These are phyloP conservation scores for Xylophagus ater DNA, from an alignment of 2,888 invertebrate genomes.

Conservation along the genomic window DNA sequence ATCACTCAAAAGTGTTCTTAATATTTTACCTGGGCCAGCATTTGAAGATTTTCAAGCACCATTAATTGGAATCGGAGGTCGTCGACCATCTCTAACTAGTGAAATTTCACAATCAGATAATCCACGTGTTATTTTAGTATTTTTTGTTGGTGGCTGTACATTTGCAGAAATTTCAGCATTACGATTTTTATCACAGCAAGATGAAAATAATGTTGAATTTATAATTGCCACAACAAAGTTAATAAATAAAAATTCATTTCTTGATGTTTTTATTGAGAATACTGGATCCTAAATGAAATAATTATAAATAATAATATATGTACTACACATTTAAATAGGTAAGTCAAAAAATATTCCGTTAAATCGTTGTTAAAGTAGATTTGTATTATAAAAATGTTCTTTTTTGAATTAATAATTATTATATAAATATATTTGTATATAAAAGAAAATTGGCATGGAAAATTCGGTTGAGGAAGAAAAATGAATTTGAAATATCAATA, in stretches of 20 bases:
- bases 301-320: no score
- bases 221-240: conserved; percentile 84
- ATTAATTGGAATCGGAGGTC: conserved; percentile 44
- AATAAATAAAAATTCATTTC: conserved; percentile 78
- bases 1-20: conserved; percentile 70
- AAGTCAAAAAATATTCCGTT: no score
- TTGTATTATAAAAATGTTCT: no score
- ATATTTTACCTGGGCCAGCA: conserved; percentile 68
- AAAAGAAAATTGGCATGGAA: no score
- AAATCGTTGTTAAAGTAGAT: no score
- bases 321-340: no score
- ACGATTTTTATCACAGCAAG: conserved; percentile 61
- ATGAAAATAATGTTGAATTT: conserved; percentile 78
- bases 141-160: conserved; percentile 95
- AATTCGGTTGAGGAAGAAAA: no score
- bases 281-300: no score
- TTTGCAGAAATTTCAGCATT: conserved; percentile 82
- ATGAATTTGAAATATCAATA: no score
- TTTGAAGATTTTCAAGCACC: conserved; percentile 53
- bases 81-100: conserved; percentile 47
- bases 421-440: no score
- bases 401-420: no score
- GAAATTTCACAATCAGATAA: conserved; percentile 43
- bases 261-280: conserved; percentile 68
- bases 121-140: conserved; percentile 65